Base-by-base conservation (phyloP, 92 coral and sea anemone genomes). In the Montipora capitata region DNA sequence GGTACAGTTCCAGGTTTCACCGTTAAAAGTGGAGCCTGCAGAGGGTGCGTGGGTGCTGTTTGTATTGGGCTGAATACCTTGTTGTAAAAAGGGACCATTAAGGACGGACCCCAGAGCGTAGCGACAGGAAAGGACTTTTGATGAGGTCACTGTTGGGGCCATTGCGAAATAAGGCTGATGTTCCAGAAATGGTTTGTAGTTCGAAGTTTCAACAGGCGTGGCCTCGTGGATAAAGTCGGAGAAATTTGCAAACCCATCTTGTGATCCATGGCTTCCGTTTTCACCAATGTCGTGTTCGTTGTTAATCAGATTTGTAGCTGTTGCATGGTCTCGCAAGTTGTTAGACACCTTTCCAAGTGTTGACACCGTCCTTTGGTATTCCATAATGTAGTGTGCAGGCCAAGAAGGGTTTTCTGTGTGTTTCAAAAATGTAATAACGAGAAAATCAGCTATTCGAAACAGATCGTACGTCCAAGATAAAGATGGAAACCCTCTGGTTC, bases 161-260 rank as follows among this genome's bases (percentile, higher is more conserved):
- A 12, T 78, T 40, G 56, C 40, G 2, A 8, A n/a, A 6, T 16
- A 68, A n/a, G 54, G 16, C 71, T 78, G 70, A 16, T 78, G 82
- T 3, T 63, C 69, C 14, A 12, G 4, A 41, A 54, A 49, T 38
- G 58, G 63, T 5, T 44, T 51, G 44, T 17, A 42, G 18, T n/a
- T 15, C 41, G 38, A 64, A 7, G 61, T 57, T 4, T 63, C 83
- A 40, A 16, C 7, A 10, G 18, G 72, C 16, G 17, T 42, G 43
- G 44, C 44, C 15, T 63, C 72, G 8, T 49, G 39, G 13, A 41
- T 15, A 43, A n/a, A n/a, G 5, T 40, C 11, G 11, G 48, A 78
- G 40, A 27, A 6, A 27, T 43, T 78, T 43, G 12, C 59, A 6
- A 57, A 41, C 11, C 10, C 68, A 63, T 18, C 39, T 63, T 63